Evolutionary conservation across 2,888 invertebrate species (phyloP).

Genomic region (Apamea anceps): DNA sequence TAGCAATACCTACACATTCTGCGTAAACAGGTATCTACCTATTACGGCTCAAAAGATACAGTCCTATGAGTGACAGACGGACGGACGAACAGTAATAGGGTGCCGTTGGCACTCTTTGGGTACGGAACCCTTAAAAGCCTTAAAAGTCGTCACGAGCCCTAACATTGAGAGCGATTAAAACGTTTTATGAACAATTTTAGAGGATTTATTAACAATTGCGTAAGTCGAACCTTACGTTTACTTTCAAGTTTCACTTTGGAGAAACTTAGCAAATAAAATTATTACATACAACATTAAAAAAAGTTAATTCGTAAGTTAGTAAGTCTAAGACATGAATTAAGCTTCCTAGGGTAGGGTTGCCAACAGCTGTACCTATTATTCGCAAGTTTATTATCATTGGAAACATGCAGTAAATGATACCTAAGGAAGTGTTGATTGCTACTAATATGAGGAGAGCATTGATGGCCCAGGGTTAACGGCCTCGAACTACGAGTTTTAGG

Average conservation of each 20-base stretch:
- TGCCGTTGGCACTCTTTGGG: background rate
- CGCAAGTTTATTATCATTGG: too few species aligned
- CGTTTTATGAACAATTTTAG: conserved; percentile 43
- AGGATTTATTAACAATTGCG: conserved; percentile 44
- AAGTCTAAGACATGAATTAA: conserved; percentile 53
- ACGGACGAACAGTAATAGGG: background rate
- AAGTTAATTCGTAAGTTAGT: conserved; percentile 58
- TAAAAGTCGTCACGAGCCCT: conserved; percentile 21
- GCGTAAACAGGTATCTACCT: background rate
- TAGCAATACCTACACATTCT: background rate
- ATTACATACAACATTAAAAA: conserved; percentile 52
- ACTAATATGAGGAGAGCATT: too few species aligned
- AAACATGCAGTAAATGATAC: background rate
- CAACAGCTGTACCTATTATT: conserved; percentile 1
- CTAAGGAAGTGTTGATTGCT: too few species aligned
- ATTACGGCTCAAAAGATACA: background rate
- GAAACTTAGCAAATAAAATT: conserved; percentile 58
- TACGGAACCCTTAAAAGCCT: conserved; percentile 1
- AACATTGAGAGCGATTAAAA: conserved; percentile 18
- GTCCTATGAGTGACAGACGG: background rate
- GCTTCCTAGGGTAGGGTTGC: conserved; percentile 50
- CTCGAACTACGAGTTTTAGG: too few species aligned
- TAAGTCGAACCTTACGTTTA: conserved; percentile 43
- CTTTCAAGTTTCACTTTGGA: conserved; percentile 62
- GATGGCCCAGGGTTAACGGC: too few species aligned